Conservation (phyloP, 2,113 vertebrate genomes). For the Tragelaphus buxtoni region DNA sequence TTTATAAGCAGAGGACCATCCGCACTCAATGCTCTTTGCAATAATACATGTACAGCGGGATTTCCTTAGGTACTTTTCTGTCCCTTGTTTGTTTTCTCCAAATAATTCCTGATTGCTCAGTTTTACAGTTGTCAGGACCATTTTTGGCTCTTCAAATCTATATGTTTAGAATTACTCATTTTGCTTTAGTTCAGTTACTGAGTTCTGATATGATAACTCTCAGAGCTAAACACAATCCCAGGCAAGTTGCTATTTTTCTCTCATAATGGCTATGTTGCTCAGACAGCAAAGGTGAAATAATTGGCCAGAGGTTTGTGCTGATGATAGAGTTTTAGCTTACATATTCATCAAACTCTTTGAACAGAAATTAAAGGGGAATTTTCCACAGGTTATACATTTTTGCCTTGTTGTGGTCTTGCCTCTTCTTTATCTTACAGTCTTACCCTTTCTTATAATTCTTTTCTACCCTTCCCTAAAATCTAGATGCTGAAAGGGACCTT, state of each 20-base stretch:
- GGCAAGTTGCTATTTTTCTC: neutral
- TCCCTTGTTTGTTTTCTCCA: neutral
- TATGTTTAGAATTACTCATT: constrained; percentile 17
- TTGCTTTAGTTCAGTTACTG: neutral
- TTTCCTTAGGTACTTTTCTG: neutral
- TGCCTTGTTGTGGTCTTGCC: neutral
- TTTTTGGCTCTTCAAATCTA: neutral
- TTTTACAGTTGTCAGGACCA: neutral
- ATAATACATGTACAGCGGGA: neutral
- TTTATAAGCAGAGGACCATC: neutral
- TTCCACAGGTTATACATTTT: neutral
- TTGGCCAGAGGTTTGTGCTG: neutral
- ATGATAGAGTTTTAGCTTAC: neutral
- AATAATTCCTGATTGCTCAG: constrained; percentile 5
- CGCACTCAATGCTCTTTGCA: neutral
- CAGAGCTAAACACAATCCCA: neutral
- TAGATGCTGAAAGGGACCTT: neutral
- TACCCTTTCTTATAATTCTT: neutral
- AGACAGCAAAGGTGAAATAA: neutral
- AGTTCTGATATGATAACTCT: neutral
- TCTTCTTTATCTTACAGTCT: neutral
- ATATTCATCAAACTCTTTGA: neutral
- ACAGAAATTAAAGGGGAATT: neutral
- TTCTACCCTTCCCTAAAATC: neutral
- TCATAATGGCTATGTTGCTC: neutral